Percentiles rank a stretch among this genome's conserved stretches.
Conservation (phyloP, 2,797 vertebrate species). For the Epinephelus awoara region DNA sequence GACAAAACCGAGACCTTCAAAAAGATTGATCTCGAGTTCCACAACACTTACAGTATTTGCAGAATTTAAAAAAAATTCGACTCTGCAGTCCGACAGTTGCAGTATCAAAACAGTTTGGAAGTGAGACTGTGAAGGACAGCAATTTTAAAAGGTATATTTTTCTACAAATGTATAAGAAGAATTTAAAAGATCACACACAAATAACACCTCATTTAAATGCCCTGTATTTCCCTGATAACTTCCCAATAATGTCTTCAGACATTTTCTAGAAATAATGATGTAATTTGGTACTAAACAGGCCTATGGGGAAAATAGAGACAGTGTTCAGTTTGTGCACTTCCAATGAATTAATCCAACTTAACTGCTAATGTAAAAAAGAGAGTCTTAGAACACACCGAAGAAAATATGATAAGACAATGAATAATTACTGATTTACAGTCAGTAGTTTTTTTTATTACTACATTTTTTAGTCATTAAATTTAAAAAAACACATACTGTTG, state of each 20-base stretch:
- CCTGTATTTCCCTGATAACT: not conserved
- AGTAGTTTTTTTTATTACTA: not conserved
- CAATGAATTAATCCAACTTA: not conserved
- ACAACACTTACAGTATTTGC: too few relatives aligned
- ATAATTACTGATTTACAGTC: not conserved
- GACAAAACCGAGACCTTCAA: too few relatives aligned
- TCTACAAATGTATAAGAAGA: not conserved
- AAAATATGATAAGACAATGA: not conserved
- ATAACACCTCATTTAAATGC: not conserved
- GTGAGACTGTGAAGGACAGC: not conserved
- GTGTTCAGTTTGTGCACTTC: not conserved
- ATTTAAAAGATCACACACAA: not conserved
- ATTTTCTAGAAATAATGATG: not conserved
- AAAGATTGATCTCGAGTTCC: too few relatives aligned
- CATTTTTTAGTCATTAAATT: not conserved
- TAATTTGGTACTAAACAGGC: not conserved
- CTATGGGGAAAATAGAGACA: not conserved
- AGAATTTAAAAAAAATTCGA: too few relatives aligned
- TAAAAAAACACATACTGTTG: not conserved
- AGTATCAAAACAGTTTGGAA: too few relatives aligned
- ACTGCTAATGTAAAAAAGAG: not conserved
- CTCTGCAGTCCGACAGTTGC: too few relatives aligned
- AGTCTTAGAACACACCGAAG: not conserved
- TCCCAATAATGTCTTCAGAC: not conserved
- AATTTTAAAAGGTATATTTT: not conserved